Percentiles rank a stretch among this genome's conserved stretches.
Evolutionary conservation across 2,888 invertebrate genomes (phyloP).

Genomic region (Brachypterus glaber): DNA sequence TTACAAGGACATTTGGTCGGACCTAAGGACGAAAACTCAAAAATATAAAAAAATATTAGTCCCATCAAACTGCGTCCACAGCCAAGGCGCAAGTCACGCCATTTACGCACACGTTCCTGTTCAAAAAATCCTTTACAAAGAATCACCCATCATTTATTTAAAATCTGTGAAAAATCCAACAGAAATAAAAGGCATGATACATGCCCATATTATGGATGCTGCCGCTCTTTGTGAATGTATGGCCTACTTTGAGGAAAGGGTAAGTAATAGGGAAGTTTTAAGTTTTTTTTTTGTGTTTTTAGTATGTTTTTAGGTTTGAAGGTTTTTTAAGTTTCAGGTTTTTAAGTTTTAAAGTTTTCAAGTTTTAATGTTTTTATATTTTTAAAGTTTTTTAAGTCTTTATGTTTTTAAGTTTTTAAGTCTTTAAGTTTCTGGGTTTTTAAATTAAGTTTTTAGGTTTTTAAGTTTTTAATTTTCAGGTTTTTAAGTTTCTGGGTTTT

Average conservation of each 20-base stretch:
- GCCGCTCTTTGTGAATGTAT: slow-evolving; percentile 84
- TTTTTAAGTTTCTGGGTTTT: too few species aligned
- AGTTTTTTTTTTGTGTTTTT: too few species aligned
- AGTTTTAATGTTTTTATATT: too few species aligned
- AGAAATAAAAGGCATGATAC: slow-evolving; percentile 73
- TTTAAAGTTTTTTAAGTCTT: too few species aligned
- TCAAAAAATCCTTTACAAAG: slow-evolving; percentile 49
- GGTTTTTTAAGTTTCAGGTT: too few species aligned
- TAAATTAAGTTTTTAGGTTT: too few species aligned
- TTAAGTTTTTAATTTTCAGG: too few species aligned
- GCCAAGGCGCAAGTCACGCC: slow-evolving; percentile 63
- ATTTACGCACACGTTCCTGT: slow-evolving; percentile 51
- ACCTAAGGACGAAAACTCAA: slow-evolving; percentile 55
- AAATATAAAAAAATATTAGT: slow-evolving; percentile 57
- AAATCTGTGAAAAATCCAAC: slow-evolving; percentile 80
- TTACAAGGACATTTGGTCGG: slow-evolving; percentile 60
- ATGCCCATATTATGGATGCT: slow-evolving; percentile 79
- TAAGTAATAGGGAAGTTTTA: too few species aligned
- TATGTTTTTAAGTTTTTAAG: too few species aligned
- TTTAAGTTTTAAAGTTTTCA: too few species aligned
- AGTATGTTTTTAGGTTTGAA: too few species aligned
- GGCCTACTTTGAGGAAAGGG: slow-evolving; percentile 58
- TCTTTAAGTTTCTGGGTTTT: too few species aligned
- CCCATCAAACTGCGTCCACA: slow-evolving; percentile 60
- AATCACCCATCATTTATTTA: slow-evolving; percentile 75